phyloP scores from a whole-genome alignment of 1,140 invertebrate genomes.

The Rhizoglyphus robini region DNA sequence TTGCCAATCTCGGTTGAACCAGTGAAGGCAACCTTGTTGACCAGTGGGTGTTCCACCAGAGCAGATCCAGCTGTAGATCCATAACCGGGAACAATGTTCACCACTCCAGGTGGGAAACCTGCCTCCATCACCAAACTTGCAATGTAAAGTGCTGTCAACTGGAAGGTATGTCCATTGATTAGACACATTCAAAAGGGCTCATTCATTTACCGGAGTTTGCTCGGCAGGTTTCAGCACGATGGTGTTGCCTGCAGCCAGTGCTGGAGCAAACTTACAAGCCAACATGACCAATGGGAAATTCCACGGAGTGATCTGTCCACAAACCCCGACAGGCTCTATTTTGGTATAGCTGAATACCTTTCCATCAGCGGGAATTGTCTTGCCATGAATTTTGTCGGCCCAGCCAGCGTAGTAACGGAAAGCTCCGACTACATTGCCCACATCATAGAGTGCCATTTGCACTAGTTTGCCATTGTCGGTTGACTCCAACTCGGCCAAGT shows the following conservation, averaged over 20 bases:
- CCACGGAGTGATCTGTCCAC: constrained; percentile 45
- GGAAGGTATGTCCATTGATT: constrained; percentile 23
- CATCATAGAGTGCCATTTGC: constrained; percentile 47
- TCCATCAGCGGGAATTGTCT: constrained; percentile 59
- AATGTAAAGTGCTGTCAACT: constrained; percentile 39
- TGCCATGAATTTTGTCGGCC: constrained; percentile 79
- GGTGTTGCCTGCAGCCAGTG: constrained; percentile 41
- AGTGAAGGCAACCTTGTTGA: constrained; percentile 77
- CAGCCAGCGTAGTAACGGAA: constrained; percentile 77
- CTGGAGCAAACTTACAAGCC: constrained; percentile 34
- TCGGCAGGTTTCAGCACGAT: constrained; percentile 43
- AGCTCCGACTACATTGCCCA: constrained; percentile 45
- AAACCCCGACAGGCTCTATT: constrained; percentile 43
- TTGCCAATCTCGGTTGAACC: constrained; percentile 53
- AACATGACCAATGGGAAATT: constrained; percentile 45
- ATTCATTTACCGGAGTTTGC: constrained; percentile 33
- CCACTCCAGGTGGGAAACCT: constrained; percentile 33
- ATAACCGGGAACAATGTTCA: constrained; percentile 35
- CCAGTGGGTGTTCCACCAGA: constrained; percentile 27
- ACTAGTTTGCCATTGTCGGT: constrained; percentile 79
- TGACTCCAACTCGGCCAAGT: constrained; percentile 59
- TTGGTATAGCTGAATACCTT: constrained; percentile 39
- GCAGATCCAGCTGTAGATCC: constrained; percentile 24
- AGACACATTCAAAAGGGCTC: no score
- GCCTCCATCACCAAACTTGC: constrained; percentile 29